Conservation (phyloP, 2,888 invertebrate species). For the Netelia melanura region DNA sequence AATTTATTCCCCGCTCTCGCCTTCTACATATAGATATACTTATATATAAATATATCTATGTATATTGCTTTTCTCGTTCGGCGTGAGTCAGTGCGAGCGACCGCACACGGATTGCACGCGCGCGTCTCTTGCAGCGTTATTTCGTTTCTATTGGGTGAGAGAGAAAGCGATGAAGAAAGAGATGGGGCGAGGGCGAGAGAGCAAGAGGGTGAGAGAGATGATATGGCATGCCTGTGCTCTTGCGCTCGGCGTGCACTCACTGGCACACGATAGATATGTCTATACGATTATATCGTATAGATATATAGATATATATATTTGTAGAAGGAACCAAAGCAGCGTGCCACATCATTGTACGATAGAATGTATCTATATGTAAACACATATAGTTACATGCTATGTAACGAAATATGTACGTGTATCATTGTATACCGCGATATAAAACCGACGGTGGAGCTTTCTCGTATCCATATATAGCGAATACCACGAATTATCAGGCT, state of each 20-base stretch:
- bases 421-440: constrained; percentile 22
- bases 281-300: background rate
- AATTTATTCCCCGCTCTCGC: constrained; percentile 77
- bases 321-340: constrained; percentile 11
- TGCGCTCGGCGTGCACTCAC: constrained; percentile 21
- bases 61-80: constrained; percentile 42
- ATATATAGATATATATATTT: background rate
- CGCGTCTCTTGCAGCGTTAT: constrained; percentile 54
- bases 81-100: constrained; percentile 23
- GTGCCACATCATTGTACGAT: constrained; percentile 31
- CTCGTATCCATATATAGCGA: constrained; percentile 35
- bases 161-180: background rate
- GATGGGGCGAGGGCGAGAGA: background rate
- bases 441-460: constrained; percentile 24
- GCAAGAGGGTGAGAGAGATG: constrained; percentile 12
- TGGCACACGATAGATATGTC: constrained; percentile 14
- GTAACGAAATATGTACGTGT: background rate
- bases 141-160: constrained; percentile 66
- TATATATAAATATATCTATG: background rate
- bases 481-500: constrained; percentile 57
- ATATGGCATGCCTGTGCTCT: constrained; percentile 50
- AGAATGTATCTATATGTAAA: constrained; percentile 26
- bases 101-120: constrained; percentile 44
- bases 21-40: constrained; percentile 16
- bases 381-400: background rate